Percentiles rank a stretch among this genome's conserved stretches.
phyloP scores from a whole-genome alignment of 2,113 vertebrate genomes.

The Oncorhynchus mykiss region DNA sequence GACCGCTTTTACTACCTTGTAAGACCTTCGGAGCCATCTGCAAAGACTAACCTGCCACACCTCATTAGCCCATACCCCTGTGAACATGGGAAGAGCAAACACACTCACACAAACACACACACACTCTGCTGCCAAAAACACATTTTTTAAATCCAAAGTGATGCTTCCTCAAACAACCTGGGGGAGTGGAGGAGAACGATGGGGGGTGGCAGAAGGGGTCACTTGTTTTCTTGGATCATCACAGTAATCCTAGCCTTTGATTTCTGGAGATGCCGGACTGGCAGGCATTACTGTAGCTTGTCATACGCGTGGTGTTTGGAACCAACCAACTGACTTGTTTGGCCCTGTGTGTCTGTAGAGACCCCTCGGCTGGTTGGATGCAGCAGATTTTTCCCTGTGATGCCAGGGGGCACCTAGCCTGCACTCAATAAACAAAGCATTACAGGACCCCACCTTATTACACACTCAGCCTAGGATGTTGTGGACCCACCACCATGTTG shows the following conservation, averaged over 20 bases:
- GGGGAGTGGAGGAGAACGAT: neutral
- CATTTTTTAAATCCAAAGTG: constrained; percentile 9
- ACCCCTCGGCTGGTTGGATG: neutral
- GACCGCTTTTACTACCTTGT: neutral
- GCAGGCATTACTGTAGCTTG: neutral
- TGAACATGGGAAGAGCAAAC: constrained; percentile 4
- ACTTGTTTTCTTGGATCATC: neutral
- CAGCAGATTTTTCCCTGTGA: neutral
- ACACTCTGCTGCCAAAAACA: constrained; percentile 1
- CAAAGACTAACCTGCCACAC: neutral
- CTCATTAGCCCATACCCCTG: constrained; percentile 9
- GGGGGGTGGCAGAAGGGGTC: neutral
- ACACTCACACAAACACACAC: neutral
- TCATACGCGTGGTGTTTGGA: neutral
- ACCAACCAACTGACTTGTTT: neutral
- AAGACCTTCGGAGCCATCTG: neutral
- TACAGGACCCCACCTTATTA: neutral
- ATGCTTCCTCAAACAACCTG: constrained; percentile 10
- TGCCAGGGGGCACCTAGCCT: neutral
- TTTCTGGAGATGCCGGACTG: neutral
- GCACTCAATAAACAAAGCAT: constrained; percentile 1
- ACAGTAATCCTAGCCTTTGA: constrained; percentile 9
- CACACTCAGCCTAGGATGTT: neutral
- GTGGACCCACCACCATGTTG: neutral
- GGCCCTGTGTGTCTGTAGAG: neutral